Evolutionary conservation across 2,888 invertebrate genomes (phyloP).

Genomic region (Agonopterix alstromeriana): DNA sequence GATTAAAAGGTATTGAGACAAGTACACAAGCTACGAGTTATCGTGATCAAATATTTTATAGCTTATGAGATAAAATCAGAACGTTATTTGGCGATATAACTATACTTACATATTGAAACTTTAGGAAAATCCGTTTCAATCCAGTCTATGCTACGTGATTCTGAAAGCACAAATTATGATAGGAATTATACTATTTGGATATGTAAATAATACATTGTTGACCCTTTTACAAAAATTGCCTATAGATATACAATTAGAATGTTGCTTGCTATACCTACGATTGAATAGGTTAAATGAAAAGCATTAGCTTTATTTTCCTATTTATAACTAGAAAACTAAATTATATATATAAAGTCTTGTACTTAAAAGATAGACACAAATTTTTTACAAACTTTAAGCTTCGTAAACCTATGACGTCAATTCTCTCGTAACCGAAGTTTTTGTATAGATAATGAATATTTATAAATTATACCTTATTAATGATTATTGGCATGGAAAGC

Average conservation of each 20-base stretch:
- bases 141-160: conserved; percentile 31
- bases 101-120: not conserved
- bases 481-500: conserved; percentile 44
- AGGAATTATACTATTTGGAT: conserved; percentile 12
- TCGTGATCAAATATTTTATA: no score
- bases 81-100: no score
- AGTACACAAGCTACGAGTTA: no score
- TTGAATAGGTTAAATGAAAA: conserved; percentile 19
- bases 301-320: conserved; percentile 51
- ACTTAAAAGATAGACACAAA: conserved; percentile 35
- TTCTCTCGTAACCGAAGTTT: conserved; percentile 60
- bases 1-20: no score
- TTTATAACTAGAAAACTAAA: conserved; percentile 21
- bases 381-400: conserved; percentile 58
- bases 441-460: conserved; percentile 40
- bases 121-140: not conserved
- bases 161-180: conserved; percentile 36
- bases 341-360: conserved; percentile 12
- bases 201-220: conserved; percentile 21
- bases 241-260: conserved; percentile 30
- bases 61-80: no score
- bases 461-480: conserved; percentile 35
- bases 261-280: conserved; percentile 29
- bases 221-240: conserved; percentile 16
- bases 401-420: conserved; percentile 66